Base-by-base conservation (phyloP, 1,140 invertebrate species). In the Papilio dardanus region DNA sequence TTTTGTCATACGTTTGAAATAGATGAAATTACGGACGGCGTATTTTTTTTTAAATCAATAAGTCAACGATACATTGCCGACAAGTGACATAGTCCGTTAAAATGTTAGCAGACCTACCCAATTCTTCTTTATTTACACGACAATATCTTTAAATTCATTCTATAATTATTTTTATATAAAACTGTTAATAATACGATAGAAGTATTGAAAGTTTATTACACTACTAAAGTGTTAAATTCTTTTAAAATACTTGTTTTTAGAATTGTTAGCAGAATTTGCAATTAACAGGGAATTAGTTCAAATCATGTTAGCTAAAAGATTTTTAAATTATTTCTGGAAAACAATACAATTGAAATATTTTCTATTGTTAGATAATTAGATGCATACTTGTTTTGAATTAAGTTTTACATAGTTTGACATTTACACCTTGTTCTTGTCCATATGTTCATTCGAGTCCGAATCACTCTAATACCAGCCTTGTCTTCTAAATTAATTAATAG, bases 21-120 rank as follows among this genome's bases (percentile, higher is more conserved):
- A 66, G 75, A 69, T 76, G 78, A 77, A 82, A 58, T 83, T 82
- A 84, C 86, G 88, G 88, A 90, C 87, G 88, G 88, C 86, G 87
- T 81, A 77, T 71, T 83, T 81, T 83, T 81, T 74, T 78, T 54
- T 69, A 74, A 71, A 33, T 37, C 67, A 69, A 67, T 67, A 50
- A 33, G 71, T 77, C 79, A 78, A 81, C 81, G 76, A 30, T 82
- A 81, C 79, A 76, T 76, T 62, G 54, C 2, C 62, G 8, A 28
- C 74, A 66, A 0, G 31, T 33, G 31, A 68, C 66, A 35, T 67
- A 24, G 50, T 54, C 50, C 50, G 50, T 54, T 54, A 24, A 54
- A 78, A 78, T 79, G 73, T 77, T 6, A 85, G 79, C 83, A 80
- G 81, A 80, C 84, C 83, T 87, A 86, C 79, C 79, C 77, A 76